phyloP scores from a whole-genome alignment of 2,113 vertebrate genomes.

The Tychaedon coryphoeus region DNA sequence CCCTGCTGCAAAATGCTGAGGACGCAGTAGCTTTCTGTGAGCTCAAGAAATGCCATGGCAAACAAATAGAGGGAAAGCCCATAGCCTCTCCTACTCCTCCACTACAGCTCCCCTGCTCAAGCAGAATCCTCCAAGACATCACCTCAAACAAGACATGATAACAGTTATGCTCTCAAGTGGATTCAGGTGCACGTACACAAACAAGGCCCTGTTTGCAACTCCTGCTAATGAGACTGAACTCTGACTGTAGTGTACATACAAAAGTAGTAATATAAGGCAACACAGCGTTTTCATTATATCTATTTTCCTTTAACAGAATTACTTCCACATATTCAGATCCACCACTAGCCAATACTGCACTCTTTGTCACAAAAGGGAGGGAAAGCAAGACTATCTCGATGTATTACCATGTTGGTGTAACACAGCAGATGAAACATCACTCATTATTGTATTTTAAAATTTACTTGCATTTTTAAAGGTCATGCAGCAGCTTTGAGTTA shows the following conservation, averaged over 20 bases:
- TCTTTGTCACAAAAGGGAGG: not conserved
- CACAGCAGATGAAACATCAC: not conserved
- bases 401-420: not conserved
- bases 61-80: not conserved
- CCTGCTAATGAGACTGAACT: not conserved
- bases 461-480: constrained; percentile 8
- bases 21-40: not conserved
- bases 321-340: not conserved
- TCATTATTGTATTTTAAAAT: not conserved
- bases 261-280: not conserved
- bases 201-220: not conserved
- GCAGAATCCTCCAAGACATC: not conserved
- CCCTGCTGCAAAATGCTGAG: not conserved
- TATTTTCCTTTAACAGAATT: not conserved
- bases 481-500: constrained; percentile 3
- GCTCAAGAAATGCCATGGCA: not conserved
- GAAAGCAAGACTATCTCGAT: not conserved
- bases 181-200: not conserved
- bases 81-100: not conserved
- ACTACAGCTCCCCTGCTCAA: not conserved
- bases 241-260: not conserved
- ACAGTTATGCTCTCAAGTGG: not conserved
- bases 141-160: not conserved
- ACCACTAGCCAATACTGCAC: not conserved
- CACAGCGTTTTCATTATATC: not conserved